Percentiles rank a stretch among this genome's conserved stretches.
Evolutionary conservation across 2,113 vertebrate genomes (phyloP).

Genomic region (Hyla sarda): DNA sequence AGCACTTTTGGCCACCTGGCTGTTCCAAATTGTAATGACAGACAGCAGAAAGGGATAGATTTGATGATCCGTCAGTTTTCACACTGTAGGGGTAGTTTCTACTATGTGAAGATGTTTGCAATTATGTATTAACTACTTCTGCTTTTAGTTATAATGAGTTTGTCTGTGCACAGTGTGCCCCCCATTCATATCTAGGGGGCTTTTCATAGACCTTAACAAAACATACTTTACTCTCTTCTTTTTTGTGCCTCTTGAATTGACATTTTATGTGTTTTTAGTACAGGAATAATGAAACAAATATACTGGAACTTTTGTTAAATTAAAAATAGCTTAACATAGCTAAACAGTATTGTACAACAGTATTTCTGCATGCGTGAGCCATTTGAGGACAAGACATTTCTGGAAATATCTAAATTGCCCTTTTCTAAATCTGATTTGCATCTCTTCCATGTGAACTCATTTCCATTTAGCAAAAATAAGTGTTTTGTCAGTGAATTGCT

Average conservation of each 20-base stretch:
- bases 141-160: background rate
- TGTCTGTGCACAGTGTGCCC: background rate
- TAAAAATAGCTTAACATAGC: background rate
- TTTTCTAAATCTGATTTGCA: slow-evolving; percentile 24
- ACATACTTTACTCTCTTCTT: background rate
- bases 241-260: background rate
- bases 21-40: background rate
- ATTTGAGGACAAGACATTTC: slow-evolving; percentile 31
- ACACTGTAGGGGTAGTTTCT: background rate
- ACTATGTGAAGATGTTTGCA: background rate
- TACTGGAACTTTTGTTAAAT: background rate
- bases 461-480: slow-evolving; percentile 1
- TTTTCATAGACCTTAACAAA: background rate
- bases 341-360: background rate
- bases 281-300: background rate
- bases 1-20: background rate
- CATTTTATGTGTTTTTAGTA: background rate
- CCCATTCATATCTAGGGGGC: background rate
- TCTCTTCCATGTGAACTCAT: slow-evolving; percentile 4
- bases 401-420: slow-evolving; percentile 15
- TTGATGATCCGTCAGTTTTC: background rate
- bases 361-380: background rate
- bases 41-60: background rate
- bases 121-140: background rate
- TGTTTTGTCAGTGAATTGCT: background rate